Conservation (phyloP, 2,888 invertebrate genomes). For the Parasteatoda lunata region DNA sequence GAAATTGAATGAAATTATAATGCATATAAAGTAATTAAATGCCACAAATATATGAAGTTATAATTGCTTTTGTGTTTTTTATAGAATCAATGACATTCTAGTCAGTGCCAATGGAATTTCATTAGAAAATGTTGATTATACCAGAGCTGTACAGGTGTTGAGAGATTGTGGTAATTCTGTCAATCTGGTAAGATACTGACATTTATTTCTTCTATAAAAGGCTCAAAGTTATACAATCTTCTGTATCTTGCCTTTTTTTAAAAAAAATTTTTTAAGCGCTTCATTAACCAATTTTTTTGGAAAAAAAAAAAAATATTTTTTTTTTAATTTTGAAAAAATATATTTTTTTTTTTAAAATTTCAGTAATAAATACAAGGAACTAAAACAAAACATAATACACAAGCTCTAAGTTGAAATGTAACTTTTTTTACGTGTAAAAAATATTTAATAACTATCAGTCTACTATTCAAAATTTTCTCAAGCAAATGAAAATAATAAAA, state of each 20-base stretch:
- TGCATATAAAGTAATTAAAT: background rate
- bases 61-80: background rate
- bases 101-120: constrained; percentile 96
- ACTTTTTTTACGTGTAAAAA: too few species aligned
- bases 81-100: constrained; percentile 97
- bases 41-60: background rate
- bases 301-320: background rate
- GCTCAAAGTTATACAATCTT: background rate
- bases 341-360: too few species aligned
- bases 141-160: constrained; percentile 91
- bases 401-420: too few species aligned
- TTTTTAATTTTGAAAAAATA: too few species aligned
- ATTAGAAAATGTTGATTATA: constrained; percentile 97
- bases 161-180: constrained; percentile 93
- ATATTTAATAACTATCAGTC: too few species aligned
- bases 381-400: too few species aligned
- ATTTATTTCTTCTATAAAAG: background rate
- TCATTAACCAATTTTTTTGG: background rate
- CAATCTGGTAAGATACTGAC: constrained; percentile 78
- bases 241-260: background rate
- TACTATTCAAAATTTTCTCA: too few species aligned
- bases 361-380: too few species aligned
- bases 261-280: background rate
- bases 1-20: too few species aligned
- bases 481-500: too few species aligned